These are phyloP conservation scores for Chlorodrepanis virens DNA, from an alignment of 2,113 vertebrate species.

Conservation along the genomic window DNA sequence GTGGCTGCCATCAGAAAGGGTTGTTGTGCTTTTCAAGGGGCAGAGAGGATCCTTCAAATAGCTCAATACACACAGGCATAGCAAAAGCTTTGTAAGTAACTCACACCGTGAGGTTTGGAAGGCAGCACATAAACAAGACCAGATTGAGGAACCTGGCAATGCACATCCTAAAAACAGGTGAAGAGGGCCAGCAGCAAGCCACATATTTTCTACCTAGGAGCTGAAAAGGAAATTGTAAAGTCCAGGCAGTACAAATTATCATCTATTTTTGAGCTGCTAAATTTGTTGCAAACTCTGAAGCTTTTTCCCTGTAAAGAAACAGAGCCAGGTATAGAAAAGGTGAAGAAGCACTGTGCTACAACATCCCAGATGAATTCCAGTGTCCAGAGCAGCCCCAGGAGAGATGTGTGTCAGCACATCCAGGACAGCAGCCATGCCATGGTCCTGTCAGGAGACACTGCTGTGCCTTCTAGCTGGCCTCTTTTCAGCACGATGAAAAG, in stretches of 20 bases:
- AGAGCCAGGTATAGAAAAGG: neutral
- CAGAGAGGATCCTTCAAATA: neutral
- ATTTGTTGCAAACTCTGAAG: neutral
- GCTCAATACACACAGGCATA: neutral
- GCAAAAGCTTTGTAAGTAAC: neutral
- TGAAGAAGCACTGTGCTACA: neutral
- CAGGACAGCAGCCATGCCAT: neutral
- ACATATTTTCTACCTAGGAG: neutral
- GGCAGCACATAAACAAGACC: neutral
- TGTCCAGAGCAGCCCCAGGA: rapidly evolving
- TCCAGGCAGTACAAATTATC: neutral
- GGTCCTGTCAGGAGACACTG: neutral
- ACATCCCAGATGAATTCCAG: neutral
- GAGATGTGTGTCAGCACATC: neutral
- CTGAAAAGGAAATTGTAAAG: neutral
- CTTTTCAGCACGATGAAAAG: neutral
- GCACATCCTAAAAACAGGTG: neutral
- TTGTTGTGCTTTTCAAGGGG: constrained; percentile 27
- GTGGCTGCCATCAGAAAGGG: neutral
- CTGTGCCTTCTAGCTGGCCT: neutral
- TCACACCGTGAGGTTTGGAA: neutral
- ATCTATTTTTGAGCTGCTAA: neutral
- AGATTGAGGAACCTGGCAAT: constrained; percentile 38
- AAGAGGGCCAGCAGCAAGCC: neutral
- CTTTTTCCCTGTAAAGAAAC: neutral